Base-by-base conservation (phyloP, 2,113 vertebrate genomes). In the Phalacrocorax carbo region DNA sequence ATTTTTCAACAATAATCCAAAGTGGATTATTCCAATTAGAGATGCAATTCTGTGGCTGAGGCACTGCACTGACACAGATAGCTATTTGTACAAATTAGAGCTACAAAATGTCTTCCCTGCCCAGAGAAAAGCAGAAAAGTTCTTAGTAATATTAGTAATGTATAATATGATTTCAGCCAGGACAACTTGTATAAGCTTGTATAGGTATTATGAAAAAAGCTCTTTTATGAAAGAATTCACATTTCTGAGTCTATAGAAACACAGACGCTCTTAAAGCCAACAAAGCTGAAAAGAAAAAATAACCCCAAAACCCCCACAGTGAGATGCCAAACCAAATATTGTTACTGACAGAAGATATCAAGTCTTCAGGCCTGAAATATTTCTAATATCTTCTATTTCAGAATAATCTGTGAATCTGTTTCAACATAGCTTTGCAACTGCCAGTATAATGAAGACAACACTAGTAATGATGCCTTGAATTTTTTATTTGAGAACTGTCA, bases 11-110 rank as follows among this genome's bases (percentile, higher is more conserved):
- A 72, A 68, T 72, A 89, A 91, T 79, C 61, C 52, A 79, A 40
- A 96, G 51, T 21, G 8, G n/a, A 89, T 96, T 68, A 70, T 76
- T 89, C 25, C 51, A 89, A 72, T 89, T 57, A 90, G 73, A 64
- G 61, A 72, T n/a, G 46, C 13, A 49, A 51, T 79, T 84, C 21
- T 72, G 38, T n/a, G 48, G 61, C 38, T 2, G 5, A 79, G 54
- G 52, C 49, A 58, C 52, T 29, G 21, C 52, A 69, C 10, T 55
- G 36, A 79, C 5, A 7, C 26, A 64, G 55, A 42, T 0, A 82
- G 26, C 10, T 71, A 19, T 71, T 75, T 55, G 81, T 68, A 75
- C 52, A 87, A 77, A 78, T 60, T 27, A 81, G 20, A 75, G 32
- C 18, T 75, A 55, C 51, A 71, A 81, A 88, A 18, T 29, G 58